Base-by-base conservation (phyloP, 2,113 vertebrate genomes). In the Grus americana region DNA sequence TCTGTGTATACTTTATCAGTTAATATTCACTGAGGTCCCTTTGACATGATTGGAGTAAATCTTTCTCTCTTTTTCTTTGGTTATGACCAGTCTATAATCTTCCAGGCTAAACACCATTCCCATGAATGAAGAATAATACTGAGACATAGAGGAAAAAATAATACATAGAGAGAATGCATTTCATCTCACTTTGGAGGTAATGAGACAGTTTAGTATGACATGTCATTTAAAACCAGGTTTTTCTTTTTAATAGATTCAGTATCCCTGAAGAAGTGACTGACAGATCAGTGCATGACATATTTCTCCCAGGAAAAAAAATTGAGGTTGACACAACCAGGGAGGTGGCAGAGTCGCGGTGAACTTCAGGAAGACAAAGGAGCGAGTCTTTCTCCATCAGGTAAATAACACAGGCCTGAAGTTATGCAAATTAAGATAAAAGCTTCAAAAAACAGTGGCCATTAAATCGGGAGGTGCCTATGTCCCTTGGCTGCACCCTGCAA, bases 181-280 rank as follows among this genome's bases (percentile, higher is more conserved):
- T 94, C 95, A 97, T 97, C 96, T 98, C 94, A 54, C 96, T 97
- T 97, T 72, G 76, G 82, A 93, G 78, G 83, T 96, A 97, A 98
- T 95, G 95, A 98, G 95, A 88, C 96, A 87, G 52, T 96, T 98
- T 97, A 96, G 94, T 84, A 44, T 95, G 97, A 97, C 96, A 96
- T 91, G 95, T 97, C 95, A 97, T 97, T 98, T 97, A 88, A 97
- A 97, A 95, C 73, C 88, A 63, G 88, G 52, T 79, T 93, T 96
- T 95, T 92, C 79, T 84, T 74, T 96, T 85, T 96, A 93, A 97
- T 86, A 90, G 95, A 94, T 97, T 97, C 92, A 75, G 84, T 80
- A 61, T 52, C 87, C 29, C 24, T 23, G 49, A 59, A 80, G 85
- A 70, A 95, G 72, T 96, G 97, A 97, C 92, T 95, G 96, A 94